These are phyloP conservation scores for Scaptodrosophila latifasciaeformis DNA, from an alignment of 2,888 invertebrate genomes.

Conservation along the genomic window DNA sequence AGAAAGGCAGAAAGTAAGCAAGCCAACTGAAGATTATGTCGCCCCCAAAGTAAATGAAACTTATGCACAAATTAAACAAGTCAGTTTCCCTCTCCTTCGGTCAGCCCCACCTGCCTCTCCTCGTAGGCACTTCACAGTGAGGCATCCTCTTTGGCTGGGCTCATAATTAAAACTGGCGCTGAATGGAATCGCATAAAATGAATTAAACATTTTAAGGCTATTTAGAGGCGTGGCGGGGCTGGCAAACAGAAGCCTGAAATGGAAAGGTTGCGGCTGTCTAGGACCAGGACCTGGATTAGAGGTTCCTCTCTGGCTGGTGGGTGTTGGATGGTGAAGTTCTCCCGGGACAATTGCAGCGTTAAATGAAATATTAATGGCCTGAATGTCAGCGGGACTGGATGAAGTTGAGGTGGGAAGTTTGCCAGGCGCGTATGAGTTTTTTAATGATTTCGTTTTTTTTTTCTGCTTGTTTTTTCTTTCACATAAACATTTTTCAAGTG, in stretches of 20 bases:
- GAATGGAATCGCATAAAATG: conserved; percentile 69
- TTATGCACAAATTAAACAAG: conserved; percentile 68
- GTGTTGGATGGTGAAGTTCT: conserved; percentile 41
- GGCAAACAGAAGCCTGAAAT: no score
- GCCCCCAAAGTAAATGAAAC: conserved; percentile 66
- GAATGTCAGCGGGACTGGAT: conserved; percentile 36
- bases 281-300: no score
- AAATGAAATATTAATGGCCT: conserved; percentile 68
- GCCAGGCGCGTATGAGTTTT: no score
- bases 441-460: conserved; percentile 66
- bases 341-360: conserved; percentile 65
- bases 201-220: conserved; percentile 68
- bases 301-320: no score
- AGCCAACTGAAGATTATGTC: conserved; percentile 59
- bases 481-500: conserved; percentile 60
- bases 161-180: conserved; percentile 66
- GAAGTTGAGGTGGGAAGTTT: no score
- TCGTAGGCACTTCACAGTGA: not conserved
- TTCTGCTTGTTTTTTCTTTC: conserved; percentile 31
- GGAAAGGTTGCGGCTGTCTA: conserved; percentile 1
- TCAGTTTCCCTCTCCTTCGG: conserved; percentile 52
- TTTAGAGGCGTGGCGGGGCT: conserved; percentile 37
- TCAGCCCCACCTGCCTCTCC: not conserved
- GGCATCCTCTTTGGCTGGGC: conserved; percentile 17
- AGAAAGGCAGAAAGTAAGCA: conserved; percentile 28